Percentiles rank a stretch among this genome's conserved stretches.
Evolutionary conservation across 2,888 invertebrate species (phyloP).

Genomic region (Ochlodes sylvanus): DNA sequence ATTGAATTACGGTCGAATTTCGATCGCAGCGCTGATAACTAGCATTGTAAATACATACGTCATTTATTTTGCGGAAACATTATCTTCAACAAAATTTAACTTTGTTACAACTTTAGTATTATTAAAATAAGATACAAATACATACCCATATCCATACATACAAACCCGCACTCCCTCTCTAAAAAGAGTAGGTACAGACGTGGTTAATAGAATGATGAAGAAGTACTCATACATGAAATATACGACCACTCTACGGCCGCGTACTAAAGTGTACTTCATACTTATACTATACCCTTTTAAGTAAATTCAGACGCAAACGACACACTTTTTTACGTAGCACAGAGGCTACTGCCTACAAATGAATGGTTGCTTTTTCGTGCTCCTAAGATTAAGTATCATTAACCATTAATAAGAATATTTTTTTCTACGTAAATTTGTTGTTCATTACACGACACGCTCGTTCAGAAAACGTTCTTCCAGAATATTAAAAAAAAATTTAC

Average conservation of each 20-base stretch:
- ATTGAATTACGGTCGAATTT: too few species aligned
- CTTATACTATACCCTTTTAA: slow-evolving; percentile 8
- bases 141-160: too few species aligned
- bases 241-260: slow-evolving; percentile 5
- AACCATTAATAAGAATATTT: neutral
- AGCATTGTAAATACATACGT: too few species aligned
- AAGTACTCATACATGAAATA: slow-evolving; percentile 5
- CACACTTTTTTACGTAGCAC: slow-evolving; percentile 3
- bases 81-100: too few species aligned
- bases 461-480: too few species aligned
- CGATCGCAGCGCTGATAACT: too few species aligned
- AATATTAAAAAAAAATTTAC: too few species aligned
- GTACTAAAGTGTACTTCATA: neutral
- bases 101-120: too few species aligned
- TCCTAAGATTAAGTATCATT: neutral
- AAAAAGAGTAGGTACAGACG: too few species aligned
- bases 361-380: neutral
- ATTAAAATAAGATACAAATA: too few species aligned
- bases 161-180: too few species aligned
- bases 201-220: neutral
- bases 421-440: neutral
- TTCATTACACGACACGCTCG: neutral
- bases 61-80: too few species aligned
- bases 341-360: neutral
- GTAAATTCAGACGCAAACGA: slow-evolving; percentile 7